A percentile compares a stretch with the other conserved stretches of the same genome.
Conservation (phyloP, 1,140 invertebrate genomes). For the Eufriesea mexicana region DNA sequence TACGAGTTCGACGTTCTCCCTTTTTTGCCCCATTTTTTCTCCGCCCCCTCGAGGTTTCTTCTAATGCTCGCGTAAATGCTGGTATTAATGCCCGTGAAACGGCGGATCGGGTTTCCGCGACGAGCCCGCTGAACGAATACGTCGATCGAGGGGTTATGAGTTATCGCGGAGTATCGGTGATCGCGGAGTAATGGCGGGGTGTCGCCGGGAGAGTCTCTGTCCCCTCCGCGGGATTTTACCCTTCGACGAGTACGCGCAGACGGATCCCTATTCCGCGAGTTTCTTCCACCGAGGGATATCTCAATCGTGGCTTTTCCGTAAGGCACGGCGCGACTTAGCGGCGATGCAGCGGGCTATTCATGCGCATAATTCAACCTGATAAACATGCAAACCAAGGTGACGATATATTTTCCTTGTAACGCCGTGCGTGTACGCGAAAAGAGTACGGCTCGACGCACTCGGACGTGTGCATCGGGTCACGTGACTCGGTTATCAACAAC, state of each 20-base stretch:
- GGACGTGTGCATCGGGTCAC: not conserved
- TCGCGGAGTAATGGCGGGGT: no score
- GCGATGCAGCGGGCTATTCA: not conserved
- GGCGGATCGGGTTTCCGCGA: not conserved
- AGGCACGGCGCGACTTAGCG: not conserved
- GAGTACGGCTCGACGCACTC: not conserved
- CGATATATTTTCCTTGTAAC: not conserved
- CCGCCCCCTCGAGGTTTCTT: not conserved
- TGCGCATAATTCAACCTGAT: not conserved
- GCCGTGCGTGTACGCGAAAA: not conserved
- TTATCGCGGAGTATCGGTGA: not conserved
- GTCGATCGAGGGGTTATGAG: no score
- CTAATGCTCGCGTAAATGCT: not conserved
- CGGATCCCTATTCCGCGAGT: no score
- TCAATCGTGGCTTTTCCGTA: no score
- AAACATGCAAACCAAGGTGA: not conserved
- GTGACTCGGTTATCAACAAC: constrained; percentile 1
- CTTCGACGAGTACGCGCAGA: no score
- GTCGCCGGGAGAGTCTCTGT: no score
- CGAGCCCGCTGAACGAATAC: no score
- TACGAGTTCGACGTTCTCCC: not conserved
- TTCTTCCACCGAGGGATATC: no score
- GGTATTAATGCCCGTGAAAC: not conserved
- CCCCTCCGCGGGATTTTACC: no score
- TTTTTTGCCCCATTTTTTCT: not conserved